Percentiles rank a stretch among this genome's conserved stretches.
These are phyloP conservation scores for Elegia similella DNA, from an alignment of 2,888 invertebrate species.

Conservation along the genomic window DNA sequence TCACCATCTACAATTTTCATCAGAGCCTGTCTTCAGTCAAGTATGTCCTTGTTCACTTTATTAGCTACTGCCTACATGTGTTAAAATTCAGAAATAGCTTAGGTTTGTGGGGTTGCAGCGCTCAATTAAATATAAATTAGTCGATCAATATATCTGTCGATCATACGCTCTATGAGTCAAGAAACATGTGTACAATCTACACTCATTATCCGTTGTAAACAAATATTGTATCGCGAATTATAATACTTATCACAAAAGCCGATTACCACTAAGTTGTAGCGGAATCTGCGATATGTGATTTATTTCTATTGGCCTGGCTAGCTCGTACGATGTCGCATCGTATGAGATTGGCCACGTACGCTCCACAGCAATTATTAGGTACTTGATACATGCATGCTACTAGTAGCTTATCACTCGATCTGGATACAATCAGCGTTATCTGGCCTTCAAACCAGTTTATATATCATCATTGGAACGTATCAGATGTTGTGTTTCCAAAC, in stretches of 20 bases:
- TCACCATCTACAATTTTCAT: too few species aligned
- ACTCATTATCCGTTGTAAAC: slow-evolving; percentile 10
- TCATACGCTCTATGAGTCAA: not conserved
- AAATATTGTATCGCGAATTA: not conserved
- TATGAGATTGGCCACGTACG: not conserved
- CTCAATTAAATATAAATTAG: not conserved
- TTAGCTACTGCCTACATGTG: too few species aligned
- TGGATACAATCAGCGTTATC: slow-evolving; percentile 6
- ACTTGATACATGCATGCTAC: not conserved
- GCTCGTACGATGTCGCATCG: slow-evolving; percentile 14
- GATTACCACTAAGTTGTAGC: not conserved
- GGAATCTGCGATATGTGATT: not conserved
- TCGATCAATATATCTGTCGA: not conserved
- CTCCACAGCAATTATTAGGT: not conserved
- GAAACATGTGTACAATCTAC: not conserved
- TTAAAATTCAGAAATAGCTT: too few species aligned
- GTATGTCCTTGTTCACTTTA: too few species aligned
- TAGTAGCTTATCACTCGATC: not conserved
- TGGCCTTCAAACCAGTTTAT: not conserved
- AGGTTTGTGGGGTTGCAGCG: not conserved
- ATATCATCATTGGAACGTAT: not conserved
- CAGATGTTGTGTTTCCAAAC: not conserved
- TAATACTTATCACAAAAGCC: not conserved
- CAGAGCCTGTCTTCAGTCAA: too few species aligned
- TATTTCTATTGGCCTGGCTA: slow-evolving; percentile 10